phyloP scores from a whole-genome alignment of 2,113 vertebrate species.

The Sinocyclocheilus anophthalmus region DNA sequence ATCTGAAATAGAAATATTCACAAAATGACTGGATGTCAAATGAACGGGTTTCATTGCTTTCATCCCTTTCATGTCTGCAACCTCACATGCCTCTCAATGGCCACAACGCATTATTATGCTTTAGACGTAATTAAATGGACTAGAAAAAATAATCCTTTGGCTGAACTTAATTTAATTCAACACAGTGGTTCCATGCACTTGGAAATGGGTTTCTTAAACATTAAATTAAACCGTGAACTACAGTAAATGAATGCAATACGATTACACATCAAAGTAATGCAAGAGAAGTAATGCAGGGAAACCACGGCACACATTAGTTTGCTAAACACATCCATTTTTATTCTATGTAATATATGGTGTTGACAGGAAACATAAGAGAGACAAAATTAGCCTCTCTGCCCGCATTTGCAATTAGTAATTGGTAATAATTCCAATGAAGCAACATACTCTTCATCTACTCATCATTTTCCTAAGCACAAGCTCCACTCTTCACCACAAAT shows the following conservation, averaged over 20 bases:
- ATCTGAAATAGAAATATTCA: constrained; percentile 55
- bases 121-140: background rate
- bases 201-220: background rate
- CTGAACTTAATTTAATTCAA: background rate
- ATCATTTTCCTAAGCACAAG: background rate
- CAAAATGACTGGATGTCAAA: constrained; percentile 20
- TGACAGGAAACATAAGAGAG: background rate
- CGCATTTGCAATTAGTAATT: background rate
- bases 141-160: background rate
- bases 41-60: constrained; percentile 7
- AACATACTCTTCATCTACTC: background rate
- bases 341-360: background rate
- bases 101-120: background rate
- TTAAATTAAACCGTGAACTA: background rate
- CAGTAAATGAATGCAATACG: background rate
- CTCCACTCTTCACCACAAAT: background rate
- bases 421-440: background rate
- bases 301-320: background rate
- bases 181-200: background rate
- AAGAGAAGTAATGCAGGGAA: background rate
- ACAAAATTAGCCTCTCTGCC: background rate
- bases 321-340: background rate
- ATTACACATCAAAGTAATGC: background rate
- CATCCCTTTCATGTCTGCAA: background rate
- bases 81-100: background rate